Evolutionary conservation across 2,113 vertebrate species (phyloP).

Genomic region (human (Homo sapiens)): DNA sequence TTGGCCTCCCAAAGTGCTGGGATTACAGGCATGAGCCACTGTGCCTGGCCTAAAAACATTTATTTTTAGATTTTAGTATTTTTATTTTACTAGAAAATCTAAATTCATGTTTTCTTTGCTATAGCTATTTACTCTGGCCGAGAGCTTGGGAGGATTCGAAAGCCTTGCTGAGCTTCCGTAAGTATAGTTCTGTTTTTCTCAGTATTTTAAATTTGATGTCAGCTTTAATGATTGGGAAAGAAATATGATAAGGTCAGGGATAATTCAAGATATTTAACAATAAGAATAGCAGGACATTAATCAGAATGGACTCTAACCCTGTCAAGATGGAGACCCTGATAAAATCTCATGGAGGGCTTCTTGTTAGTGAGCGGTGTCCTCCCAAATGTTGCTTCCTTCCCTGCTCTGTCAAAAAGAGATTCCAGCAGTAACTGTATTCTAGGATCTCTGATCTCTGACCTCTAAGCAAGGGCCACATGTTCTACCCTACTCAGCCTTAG

Average conservation of each 20-base stretch:
- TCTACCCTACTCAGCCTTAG: neutral
- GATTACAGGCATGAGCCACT: too few relatives aligned
- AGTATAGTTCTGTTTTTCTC: constrained; percentile 80
- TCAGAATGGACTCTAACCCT: neutral
- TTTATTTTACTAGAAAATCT: neutral
- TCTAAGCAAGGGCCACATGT: neutral
- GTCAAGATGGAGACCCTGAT: neutral
- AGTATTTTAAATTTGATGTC: neutral
- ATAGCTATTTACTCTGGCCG: constrained; percentile 92
- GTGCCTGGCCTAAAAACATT: neutral
- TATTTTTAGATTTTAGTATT: neutral
- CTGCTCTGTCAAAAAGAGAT: neutral
- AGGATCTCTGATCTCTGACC: neutral
- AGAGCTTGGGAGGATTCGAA: constrained; percentile 96
- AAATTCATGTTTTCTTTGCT: constrained; percentile 27
- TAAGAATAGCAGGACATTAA: neutral
- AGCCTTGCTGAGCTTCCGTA: constrained; percentile 97
- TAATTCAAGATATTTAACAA: neutral
- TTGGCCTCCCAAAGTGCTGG: too few relatives aligned
- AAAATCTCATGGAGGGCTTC: neutral
- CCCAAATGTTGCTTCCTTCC: neutral
- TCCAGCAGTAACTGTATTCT: neutral
- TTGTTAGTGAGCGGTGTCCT: neutral
- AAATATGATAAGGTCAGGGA: neutral
- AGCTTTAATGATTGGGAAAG: neutral